Percentiles rank a stretch among this genome's conserved stretches.
Evolutionary conservation across 2,797 vertebrate species (phyloP).

Genomic region (Vipera latastei): DNA sequence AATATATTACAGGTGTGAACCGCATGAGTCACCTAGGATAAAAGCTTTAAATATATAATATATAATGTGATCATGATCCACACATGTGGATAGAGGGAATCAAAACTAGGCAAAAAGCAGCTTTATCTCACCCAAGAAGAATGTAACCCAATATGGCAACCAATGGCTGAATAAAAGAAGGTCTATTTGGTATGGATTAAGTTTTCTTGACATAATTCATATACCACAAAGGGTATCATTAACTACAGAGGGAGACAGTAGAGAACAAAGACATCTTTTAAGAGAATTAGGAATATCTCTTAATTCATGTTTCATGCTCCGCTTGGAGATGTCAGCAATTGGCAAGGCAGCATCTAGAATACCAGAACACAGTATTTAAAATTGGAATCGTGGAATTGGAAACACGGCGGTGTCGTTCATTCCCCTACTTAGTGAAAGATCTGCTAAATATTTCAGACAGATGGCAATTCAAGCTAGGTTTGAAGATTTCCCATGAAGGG

Average conservation of each 20-base stretch:
- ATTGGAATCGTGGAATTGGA: not conserved
- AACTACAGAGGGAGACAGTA: not conserved
- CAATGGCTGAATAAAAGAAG: not conserved
- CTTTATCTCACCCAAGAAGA: not conserved
- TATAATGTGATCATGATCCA: slow-evolving; percentile 18
- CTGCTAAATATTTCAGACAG: not conserved
- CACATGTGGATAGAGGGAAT: not conserved
- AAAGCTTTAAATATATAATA: slow-evolving; percentile 14
- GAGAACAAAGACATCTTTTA: not conserved
- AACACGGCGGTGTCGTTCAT: not conserved
- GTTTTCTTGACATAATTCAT: not conserved
- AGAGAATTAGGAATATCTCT: not conserved
- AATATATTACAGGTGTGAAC: slow-evolving; percentile 19
- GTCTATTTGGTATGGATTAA: not conserved
- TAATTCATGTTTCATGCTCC: not conserved
- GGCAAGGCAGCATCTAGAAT: not conserved
- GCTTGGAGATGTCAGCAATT: not conserved
- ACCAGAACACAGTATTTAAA: not conserved
- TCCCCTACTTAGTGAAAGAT: not conserved
- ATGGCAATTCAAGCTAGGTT: not conserved
- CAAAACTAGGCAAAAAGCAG: not conserved
- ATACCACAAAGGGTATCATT: not conserved
- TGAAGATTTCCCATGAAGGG: not conserved
- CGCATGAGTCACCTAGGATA: slow-evolving; percentile 11
- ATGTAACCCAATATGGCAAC: not conserved